Evolutionary conservation across 2,797 vertebrate species (phyloP), one percentile per base, ranked within the genome.

Genomic region (Lagocephalus sceleratus): DNA sequence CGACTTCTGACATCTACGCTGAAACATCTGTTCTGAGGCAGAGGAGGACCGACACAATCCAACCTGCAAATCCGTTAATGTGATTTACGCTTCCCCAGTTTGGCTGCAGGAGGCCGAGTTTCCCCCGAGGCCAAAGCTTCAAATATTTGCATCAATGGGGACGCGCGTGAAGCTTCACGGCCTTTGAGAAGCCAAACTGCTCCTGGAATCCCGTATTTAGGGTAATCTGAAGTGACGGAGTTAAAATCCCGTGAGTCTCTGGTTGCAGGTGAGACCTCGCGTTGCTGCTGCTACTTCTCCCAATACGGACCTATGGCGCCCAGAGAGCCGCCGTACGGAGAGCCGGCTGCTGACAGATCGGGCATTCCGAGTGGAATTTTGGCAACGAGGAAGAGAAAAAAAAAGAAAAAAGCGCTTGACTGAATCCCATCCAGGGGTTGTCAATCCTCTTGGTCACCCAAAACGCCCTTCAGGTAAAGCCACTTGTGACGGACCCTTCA

Each of bases 301-400:
- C 71, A 86, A 88, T 83, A 82, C 47, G 20, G 60, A 88, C 87
- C 86, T 86, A 64, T 52, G 58, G 56, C 15, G 61, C 55, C 62
- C 68, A 25, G 60, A 58, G 20, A 40, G 71, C n/a, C 35, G 23
- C 60, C 26, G 46, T 25, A 60, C 75, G 60, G 68, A 83, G 68
- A 78, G 58, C 68, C 67, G 52, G 66, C 67, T 57, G 81, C 66
- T 85, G 79, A 88, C 79, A 85, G 86, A 81, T 57, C 20, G 20
- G 44, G 58, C 80, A 89, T 91, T 89, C 89, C 84, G 76, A 11
- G 43, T 51, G 71, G 80, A 87, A 89, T 90, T 90, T 85, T 25
- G 71, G 70, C 19, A 52, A 62, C 59, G 48, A 52, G 66, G 52
- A 55, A 55, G 66, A 81, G 7, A 25, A 25, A 25, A 25, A 25